phyloP scores from a whole-genome alignment of 2,113 vertebrate species.

The Mustelus asterias region DNA sequence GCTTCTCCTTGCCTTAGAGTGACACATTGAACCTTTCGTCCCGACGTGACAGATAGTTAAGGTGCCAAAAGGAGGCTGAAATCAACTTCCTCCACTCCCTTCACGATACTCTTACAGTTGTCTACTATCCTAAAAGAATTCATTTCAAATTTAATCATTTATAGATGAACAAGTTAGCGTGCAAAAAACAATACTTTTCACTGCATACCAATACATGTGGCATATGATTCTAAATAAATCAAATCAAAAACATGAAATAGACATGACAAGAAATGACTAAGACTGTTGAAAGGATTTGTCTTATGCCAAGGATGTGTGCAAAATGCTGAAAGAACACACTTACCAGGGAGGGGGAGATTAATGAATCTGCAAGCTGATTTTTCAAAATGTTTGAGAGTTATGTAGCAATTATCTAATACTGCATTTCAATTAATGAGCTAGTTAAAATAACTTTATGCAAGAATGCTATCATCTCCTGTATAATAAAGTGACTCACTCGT shows the following conservation, averaged over 20 bases:
- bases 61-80: not conserved
- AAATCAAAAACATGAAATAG: too few relatives aligned
- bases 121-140: not conserved
- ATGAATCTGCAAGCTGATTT: not conserved
- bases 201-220: too few relatives aligned
- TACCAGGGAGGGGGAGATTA: not conserved
- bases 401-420: not conserved
- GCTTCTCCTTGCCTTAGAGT: not conserved
- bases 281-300: too few relatives aligned
- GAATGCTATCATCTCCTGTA: not conserved
- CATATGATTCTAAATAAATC: too few relatives aligned
- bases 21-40: not conserved
- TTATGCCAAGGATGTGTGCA: not conserved
- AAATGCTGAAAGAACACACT: not conserved
- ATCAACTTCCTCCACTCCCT: not conserved
- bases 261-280: too few relatives aligned
- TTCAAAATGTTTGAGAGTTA: not conserved
- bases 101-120: too few relatives aligned
- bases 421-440: not conserved
- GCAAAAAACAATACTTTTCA: too few relatives aligned
- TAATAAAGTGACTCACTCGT: not conserved
- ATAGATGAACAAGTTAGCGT: not conserved
- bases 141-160: not conserved
- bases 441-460: not conserved
- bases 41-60: not conserved